Evolutionary conservation across 2,888 invertebrate species (phyloP).

Genomic region (Macrophya annulata): DNA sequence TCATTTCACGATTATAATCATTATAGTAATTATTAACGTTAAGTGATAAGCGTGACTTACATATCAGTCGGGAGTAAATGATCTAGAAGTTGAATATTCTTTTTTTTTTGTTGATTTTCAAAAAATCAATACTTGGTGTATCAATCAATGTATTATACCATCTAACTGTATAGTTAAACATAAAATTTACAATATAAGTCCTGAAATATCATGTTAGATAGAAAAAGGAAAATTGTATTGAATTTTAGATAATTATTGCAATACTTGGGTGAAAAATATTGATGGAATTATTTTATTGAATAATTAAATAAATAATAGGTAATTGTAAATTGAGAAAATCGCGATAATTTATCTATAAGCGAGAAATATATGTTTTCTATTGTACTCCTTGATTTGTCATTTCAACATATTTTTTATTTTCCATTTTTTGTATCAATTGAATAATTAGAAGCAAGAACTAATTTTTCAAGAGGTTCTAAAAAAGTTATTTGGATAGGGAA

Average conservation of each 20-base stretch:
- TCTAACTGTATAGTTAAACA: neutral
- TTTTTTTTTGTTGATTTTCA: neutral
- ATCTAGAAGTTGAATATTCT: neutral
- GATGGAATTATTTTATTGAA: conserved; percentile 55
- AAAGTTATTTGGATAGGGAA: neutral
- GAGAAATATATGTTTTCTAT: conserved; percentile 51
- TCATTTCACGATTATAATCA: neutral
- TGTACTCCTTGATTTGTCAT: conserved; percentile 55
- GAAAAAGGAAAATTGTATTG: neutral
- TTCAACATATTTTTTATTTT: conserved; percentile 32
- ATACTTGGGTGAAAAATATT: neutral
- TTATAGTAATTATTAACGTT: neutral
- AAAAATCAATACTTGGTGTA: neutral
- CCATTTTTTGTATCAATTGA: neutral
- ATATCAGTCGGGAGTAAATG: conserved; percentile 21
- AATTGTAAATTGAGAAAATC: conserved; percentile 54
- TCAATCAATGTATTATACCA: conserved; percentile 37
- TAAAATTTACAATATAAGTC: neutral
- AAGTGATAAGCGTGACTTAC: conserved; percentile 8
- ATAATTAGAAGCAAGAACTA: neutral
- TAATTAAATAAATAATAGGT: conserved; percentile 58
- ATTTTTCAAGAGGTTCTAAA: neutral
- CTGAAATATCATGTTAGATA: neutral
- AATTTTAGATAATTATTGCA: neutral
- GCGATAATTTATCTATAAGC: conserved; percentile 19